Evolutionary conservation across 2,113 vertebrate species (phyloP), one percentile per base, ranked within the genome.

Genomic region (Gallinago undulata): DNA sequence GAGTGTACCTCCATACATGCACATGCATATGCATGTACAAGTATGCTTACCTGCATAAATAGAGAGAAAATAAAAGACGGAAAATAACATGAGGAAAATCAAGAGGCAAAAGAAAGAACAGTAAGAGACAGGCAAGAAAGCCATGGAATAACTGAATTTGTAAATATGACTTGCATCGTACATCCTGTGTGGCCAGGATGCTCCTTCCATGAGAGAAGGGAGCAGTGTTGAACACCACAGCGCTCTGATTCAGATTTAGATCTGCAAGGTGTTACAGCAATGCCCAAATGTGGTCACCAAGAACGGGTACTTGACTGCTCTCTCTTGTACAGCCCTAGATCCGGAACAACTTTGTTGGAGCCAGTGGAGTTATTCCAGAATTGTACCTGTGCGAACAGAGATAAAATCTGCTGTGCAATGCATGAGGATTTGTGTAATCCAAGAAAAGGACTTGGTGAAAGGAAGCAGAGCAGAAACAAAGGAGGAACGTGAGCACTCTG

Each of bases 401-500:
- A 89, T 66, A 96, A 96, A 92, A 76, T 57, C 69, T 87, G 76
- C 70, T 69, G 21, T 43, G 33, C 18, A 15, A 3, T n/a, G 33
- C 16, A 39, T 66, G 56, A 72, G 62, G 30, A 75, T 53, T 84
- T 63, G 78, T 79, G 45, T 30, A 91, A 87, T 76, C 70, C 45
- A 76, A 91, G 57, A 89, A 92, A 76, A 89, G 62, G 41, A 82
- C 76, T 84, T 91, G 89, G 62, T 93, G 45, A 83, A 89, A 89
- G 73, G 89, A 92, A 96, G 25, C 51, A 89, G 89, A 64, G 53
- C 28, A 84, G 73, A 92, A 93, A 80, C 78, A 91, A 74, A 91
- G 73, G 56, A 93, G 75, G 79, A 91, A 79, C 2, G 9, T 66
- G 63, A 82, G 18, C 17, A 3, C 64, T 95, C 80, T 84, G n/a